Percentiles rank a stretch among this genome's conserved stretches.
Evolutionary conservation across 2,888 invertebrate genomes (phyloP).

Genomic region (Metellina segmentata): DNA sequence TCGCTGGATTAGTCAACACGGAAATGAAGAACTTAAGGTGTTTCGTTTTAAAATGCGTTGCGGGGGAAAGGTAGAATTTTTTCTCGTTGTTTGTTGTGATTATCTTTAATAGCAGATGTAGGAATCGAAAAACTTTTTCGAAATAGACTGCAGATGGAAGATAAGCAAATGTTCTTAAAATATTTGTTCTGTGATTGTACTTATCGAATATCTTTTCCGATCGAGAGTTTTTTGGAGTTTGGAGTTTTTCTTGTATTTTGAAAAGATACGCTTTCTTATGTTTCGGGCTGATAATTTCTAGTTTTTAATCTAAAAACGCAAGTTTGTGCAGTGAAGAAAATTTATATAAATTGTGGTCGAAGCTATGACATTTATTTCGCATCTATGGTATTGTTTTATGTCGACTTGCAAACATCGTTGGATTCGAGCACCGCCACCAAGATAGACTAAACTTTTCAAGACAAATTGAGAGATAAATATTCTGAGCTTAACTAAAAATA

Average conservation of each 20-base stretch:
- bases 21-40: slow-evolving; percentile 15
- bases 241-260: neutral
- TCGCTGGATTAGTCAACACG: slow-evolving; percentile 16
- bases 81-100: neutral
- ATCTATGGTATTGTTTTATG: slow-evolving; percentile 3
- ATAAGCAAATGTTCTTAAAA: neutral
- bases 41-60: neutral
- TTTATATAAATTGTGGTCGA: neutral
- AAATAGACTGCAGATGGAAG: neutral
- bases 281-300: neutral
- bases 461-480: slow-evolving; percentile 10
- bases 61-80: neutral
- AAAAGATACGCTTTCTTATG: neutral
- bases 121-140: neutral
- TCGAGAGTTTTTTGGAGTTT: neutral
- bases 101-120: neutral
- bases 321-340: neutral
- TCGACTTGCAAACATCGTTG: slow-evolving; percentile 56
- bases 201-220: neutral
- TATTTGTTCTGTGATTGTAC: neutral
- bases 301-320: neutral
- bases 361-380: slow-evolving; percentile 59
- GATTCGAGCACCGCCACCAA: slow-evolving; percentile 59
- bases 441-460: slow-evolving; percentile 8
- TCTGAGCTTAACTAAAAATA: slow-evolving; percentile 13